phyloP scores from a whole-genome alignment of 2,113 vertebrate genomes.

The Vulpes vulpes region DNA sequence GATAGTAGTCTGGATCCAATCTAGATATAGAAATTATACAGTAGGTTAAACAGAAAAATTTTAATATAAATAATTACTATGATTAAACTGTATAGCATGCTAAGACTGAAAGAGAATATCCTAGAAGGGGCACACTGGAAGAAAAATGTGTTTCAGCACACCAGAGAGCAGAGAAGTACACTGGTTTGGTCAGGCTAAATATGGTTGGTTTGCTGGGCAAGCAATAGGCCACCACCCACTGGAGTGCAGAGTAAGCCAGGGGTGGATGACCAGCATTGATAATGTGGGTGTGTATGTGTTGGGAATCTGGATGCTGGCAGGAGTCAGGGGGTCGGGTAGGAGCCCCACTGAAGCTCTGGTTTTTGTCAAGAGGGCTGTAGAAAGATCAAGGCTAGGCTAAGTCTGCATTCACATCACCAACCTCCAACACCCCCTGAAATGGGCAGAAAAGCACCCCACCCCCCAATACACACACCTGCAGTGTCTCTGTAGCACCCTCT shows the following conservation, averaged over 20 bases:
- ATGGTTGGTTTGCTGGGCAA: not conserved
- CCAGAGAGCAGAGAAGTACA: not conserved
- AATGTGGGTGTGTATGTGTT: accelerated
- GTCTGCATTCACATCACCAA: not conserved
- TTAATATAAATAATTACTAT: not conserved
- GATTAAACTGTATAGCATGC: not conserved
- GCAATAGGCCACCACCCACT: not conserved
- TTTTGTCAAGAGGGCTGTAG: not conserved
- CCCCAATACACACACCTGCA: not conserved
- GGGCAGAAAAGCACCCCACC: not conserved
- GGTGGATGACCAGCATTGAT: too few relatives aligned
- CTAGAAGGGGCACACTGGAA: not conserved
- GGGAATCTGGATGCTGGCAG: not conserved
- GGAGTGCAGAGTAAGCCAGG: accelerated
- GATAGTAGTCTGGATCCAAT: not conserved
- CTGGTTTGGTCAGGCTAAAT: not conserved
- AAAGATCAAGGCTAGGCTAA: not conserved
- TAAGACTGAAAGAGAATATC: not conserved
- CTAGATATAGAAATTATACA: not conserved
- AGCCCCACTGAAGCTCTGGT: not conserved
- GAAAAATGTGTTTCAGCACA: not conserved
- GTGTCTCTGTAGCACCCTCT: not conserved
- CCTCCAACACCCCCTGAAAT: not conserved
- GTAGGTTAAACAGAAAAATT: not conserved
- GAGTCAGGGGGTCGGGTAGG: accelerated